Evolutionary conservation across 2,797 vertebrate genomes (phyloP).

Genomic region (Taeniopygia guttata): DNA sequence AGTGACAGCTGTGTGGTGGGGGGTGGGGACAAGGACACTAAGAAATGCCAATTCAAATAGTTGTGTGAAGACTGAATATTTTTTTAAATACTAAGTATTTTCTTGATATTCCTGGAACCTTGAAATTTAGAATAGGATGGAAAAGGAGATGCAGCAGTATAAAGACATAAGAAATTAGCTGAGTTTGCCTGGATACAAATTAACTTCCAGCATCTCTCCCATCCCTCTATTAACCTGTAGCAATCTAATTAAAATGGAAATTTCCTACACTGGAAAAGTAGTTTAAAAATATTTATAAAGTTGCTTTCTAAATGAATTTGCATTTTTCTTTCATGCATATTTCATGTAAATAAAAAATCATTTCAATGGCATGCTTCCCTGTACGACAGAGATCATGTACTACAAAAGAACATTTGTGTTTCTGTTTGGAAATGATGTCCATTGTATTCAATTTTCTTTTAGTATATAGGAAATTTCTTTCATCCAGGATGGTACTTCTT

Average conservation of each 20-base stretch:
- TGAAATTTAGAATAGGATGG: conserved; percentile 49
- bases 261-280: conserved; percentile 62
- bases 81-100: conserved; percentile 50
- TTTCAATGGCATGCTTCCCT: neutral
- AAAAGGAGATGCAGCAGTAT: neutral
- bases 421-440: neutral
- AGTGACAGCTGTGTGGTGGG: conserved; percentile 90
- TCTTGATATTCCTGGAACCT: conserved; percentile 53
- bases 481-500: neutral
- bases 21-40: conserved; percentile 76
- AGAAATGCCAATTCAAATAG: conserved; percentile 68
- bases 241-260: conserved; percentile 75
- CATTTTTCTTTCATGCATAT: conserved; percentile 6
- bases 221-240: conserved; percentile 66
- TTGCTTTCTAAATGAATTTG: conserved; percentile 39
- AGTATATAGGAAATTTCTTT: neutral
- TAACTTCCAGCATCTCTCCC: conserved; percentile 65
- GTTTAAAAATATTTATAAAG: conserved; percentile 61
- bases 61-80: conserved; percentile 48
- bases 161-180: conserved; percentile 68
- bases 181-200: conserved; percentile 63
- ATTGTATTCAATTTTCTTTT: neutral
- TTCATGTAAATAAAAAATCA: conserved; percentile 24
- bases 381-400: neutral
- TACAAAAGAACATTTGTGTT: neutral